Evolutionary conservation across 2,113 vertebrate genomes (phyloP).

Genomic region (Columba janthina): DNA sequence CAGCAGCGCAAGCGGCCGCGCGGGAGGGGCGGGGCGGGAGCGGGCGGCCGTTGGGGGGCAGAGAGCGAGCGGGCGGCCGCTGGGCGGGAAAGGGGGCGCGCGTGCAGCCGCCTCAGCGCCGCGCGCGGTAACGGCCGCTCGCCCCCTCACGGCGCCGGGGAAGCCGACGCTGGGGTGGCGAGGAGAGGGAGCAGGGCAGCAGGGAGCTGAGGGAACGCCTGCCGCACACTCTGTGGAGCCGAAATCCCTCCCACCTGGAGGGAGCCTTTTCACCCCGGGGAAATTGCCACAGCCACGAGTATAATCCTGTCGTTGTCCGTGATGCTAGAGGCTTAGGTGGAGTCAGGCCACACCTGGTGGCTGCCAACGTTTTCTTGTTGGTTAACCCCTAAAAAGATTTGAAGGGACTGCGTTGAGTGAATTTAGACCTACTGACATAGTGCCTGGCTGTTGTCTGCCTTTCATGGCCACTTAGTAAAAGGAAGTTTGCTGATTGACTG

Average conservation of each 20-base stretch:
- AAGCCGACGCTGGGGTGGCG: not conserved
- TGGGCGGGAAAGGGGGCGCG: too few species aligned
- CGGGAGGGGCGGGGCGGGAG: not conserved
- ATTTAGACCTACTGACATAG: fast-evolving
- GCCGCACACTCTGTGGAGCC: fast-evolving
- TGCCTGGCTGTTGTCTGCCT: not conserved
- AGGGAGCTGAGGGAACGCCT: too few species aligned
- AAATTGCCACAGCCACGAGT: fast-evolving
- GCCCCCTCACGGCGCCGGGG: not conserved
- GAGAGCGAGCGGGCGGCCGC: not conserved
- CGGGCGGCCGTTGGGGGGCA: not conserved
- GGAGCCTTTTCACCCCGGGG: not conserved
- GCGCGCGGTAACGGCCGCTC: too few species aligned
- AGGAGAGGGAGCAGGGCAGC: not conserved
- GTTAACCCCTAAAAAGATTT: not conserved
- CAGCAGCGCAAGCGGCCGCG: not conserved
- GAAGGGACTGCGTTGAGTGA: fast-evolving
- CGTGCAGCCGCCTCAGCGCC: too few species aligned
- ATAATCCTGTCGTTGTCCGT: fast-evolving
- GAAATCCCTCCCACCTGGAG: not conserved
- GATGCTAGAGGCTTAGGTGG: fast-evolving
- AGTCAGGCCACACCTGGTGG: not conserved
- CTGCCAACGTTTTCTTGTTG: not conserved
- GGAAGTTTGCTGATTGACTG: fast-evolving
- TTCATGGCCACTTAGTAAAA: fast-evolving